Base-by-base conservation (phyloP, 2,888 invertebrate species). In the Empis livida region DNA sequence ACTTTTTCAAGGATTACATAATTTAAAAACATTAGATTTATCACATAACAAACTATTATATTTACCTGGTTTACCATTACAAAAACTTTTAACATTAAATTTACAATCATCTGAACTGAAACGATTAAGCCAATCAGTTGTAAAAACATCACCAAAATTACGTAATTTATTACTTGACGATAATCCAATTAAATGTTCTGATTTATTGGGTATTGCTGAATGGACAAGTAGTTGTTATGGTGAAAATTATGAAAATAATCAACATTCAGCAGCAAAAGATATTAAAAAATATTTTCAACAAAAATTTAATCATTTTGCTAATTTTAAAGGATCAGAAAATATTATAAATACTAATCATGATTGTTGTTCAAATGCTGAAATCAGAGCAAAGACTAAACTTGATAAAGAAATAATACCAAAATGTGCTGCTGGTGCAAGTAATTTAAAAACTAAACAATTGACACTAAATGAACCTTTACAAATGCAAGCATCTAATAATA, bases 131-230 rank as follows among this genome's bases (percentile, higher is more conserved):
- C 66, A 67, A 52, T 60, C 63, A 10, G 61, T 68, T 49, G 61
- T 68, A 39, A 67, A 67, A 51, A 65, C 65, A 23, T 55, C 67
- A 53, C 68, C 69, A 6, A 61, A 62, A 48, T 52, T 70, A 40
- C 60, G 62, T 23, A 67, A 67, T 52, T 54, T 70, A 44, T 54
- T 64, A 49, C 56, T 70, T 31, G 67, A 68, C 46, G 64, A 64
- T 47, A 69, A 69, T 61, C 69, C 67, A 43, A 64, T 69, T 43
- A 64, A 64, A 49, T 70, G 69, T 57, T 59, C 65, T 42, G 67
- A 70, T 56, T 57, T 70, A 44, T 50, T 68, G 50, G 63, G 61
- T 43, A 64, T 68, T 43, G 68, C 67, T 51, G 67, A 69, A 53
- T 70, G 69, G 68, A 67, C 66, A 8, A 66, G 64, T 51, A 64